Evolutionary conservation across 2,113 vertebrate genomes (phyloP).

Genomic region (Pseudorhombus dupliciocellatus): DNA sequence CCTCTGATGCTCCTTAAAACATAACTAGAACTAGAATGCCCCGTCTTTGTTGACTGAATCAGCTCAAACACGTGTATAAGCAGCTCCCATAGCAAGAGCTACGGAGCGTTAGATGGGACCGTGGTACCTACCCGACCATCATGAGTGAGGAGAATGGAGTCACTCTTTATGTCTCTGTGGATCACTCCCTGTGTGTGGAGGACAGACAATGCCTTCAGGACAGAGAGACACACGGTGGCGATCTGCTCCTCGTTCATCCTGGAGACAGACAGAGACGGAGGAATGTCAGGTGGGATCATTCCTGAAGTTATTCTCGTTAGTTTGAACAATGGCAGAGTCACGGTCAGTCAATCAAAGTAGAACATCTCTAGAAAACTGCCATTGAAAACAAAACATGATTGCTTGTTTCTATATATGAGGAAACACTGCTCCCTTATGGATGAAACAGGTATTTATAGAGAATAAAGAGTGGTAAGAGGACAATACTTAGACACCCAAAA

Average conservation of each 20-base stretch:
- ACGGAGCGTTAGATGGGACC: not conserved
- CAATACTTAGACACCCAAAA: not conserved
- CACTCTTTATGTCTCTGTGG: constrained; percentile 97
- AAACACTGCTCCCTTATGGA: constrained; percentile 69
- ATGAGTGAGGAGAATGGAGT: constrained; percentile 96
- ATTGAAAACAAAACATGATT: not conserved
- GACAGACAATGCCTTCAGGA: constrained; percentile 90
- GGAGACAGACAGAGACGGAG: not conserved
- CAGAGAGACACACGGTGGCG: constrained; percentile 90
- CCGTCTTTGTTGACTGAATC: not conserved
- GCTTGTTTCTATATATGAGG: not conserved
- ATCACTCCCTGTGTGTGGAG: constrained; percentile 95
- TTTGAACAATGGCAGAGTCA: too few species aligned
- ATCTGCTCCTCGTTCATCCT: constrained; percentile 99
- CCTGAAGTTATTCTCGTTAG: not conserved
- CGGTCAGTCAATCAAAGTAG: not conserved
- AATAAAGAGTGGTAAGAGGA: too few species aligned
- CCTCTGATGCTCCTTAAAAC: not conserved
- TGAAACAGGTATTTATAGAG: not conserved
- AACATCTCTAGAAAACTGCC: not conserved
- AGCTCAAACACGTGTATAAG: not conserved
- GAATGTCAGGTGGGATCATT: not conserved
- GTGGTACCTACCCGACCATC: constrained; percentile 85
- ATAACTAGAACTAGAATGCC: not conserved
- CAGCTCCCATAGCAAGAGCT: not conserved